Evolutionary conservation across 2,888 invertebrate species (phyloP), one percentile per base, ranked within the genome.

Genomic region (Dasysyrphus albostriatus): DNA sequence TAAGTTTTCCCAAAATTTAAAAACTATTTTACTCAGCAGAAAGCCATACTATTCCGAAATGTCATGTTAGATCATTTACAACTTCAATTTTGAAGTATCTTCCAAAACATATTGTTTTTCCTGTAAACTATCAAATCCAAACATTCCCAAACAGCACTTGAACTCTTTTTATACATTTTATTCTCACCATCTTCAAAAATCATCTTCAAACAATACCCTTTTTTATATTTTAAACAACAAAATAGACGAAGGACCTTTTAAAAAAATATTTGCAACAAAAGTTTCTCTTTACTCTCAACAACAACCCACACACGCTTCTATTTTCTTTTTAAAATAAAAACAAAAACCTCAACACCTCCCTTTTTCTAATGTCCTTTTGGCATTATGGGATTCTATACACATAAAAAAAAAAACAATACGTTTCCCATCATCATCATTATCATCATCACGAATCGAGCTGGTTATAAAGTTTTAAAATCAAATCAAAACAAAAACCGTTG

Each of bases 401-500:
- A 58, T 19, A 19, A 3, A 1, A 24, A 2, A 24, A 70, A 24
- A 2, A 24, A 70, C 85, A 87, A 87, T 83, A 83, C 56, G 83
- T 39, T 87, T 87, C 79, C 75, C 83, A 85, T 85, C 75, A 29
- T 54, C 54, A 51, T 51, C 49, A 12, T 5, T 12, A 24, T 29
- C 51, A 5, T 34, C 74, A 77, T 84, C 69, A 16, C 39, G 14
- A 76, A 59, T 47, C 24, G 24, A 19, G 61, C 29, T 73, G 73
- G 70, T 70, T 75, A 54, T 61, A 83, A 77, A 83, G 74, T 87
- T 87, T 87, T 83, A 87, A 87, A 87, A 87, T 87, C 83, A 87
- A 87, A 87, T 87, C 83, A 87, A 87, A 87, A 87, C 87, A 87
- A 75, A 75, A 73, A 54, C 56, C 75, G 49, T 58, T 59, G 58